Evolutionary conservation across 2,113 vertebrate species (phyloP).

Genomic region (Trematomus loennbergii): DNA sequence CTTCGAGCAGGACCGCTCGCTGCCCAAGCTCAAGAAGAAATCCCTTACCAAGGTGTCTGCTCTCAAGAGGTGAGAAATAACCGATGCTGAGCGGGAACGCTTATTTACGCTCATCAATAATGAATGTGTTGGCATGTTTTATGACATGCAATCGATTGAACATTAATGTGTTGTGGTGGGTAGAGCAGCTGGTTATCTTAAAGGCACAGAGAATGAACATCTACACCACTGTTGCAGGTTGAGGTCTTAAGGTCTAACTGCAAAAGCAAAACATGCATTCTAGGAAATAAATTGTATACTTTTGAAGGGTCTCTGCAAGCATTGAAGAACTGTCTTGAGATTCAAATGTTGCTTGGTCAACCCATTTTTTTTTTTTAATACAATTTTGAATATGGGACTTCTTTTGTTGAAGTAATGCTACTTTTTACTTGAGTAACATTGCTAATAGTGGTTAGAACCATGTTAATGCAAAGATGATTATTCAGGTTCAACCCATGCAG

Average conservation of each 20-base stretch:
- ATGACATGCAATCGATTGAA: neutral
- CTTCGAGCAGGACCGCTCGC: conserved; percentile 94
- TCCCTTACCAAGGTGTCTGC: conserved; percentile 96
- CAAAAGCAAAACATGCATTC: neutral
- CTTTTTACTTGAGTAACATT: too few species aligned
- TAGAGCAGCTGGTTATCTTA: neutral
- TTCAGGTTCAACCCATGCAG: too few species aligned
- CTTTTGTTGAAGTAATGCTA: too few species aligned
- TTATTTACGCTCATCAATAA: neutral
- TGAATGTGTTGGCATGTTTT: conserved; percentile 6
- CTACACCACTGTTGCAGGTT: neutral
- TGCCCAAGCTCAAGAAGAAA: conserved; percentile 97
- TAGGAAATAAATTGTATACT: neutral
- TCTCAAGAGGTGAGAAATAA: conserved; percentile 90
- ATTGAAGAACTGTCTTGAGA: neutral
- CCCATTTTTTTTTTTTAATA: neutral
- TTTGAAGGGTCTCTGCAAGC: neutral
- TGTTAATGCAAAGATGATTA: too few species aligned
- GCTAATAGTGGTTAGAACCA: too few species aligned
- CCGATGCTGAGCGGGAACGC: neutral
- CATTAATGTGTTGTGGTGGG: neutral
- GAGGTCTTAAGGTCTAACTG: neutral
- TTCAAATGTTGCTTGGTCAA: neutral
- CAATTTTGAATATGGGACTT: too few species aligned
- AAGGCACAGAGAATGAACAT: neutral